These are phyloP conservation scores for Pseudomyrmex dendroicus DNA, from an alignment of 1,140 invertebrate genomes.

Conservation along the genomic window DNA sequence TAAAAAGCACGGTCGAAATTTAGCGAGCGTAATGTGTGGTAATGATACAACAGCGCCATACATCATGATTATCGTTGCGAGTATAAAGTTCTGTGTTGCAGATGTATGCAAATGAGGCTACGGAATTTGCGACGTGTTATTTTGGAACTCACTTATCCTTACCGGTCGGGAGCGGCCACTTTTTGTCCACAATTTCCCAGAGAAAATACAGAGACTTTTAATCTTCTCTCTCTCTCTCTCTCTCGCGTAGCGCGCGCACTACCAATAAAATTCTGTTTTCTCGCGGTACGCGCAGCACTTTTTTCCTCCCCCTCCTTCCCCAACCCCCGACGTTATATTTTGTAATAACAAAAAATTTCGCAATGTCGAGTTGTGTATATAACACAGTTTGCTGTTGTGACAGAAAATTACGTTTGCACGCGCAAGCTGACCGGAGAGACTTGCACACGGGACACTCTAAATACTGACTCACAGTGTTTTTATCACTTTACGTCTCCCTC, in stretches of 20 bases:
- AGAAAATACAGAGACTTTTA: constrained; percentile 62
- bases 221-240: constrained; percentile 12
- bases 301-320: background rate
- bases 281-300: constrained; percentile 35
- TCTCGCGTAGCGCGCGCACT: background rate
- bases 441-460: constrained; percentile 1
- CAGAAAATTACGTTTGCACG: constrained; percentile 50
- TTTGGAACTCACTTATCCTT: constrained; percentile 56
- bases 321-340: constrained; percentile 26
- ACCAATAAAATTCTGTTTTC: constrained; percentile 46
- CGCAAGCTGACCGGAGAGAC: constrained; percentile 24
- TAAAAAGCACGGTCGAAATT: constrained; percentile 57
- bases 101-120: constrained; percentile 48
- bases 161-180: background rate
- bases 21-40: constrained; percentile 46
- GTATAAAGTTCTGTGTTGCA: constrained; percentile 45
- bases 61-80: constrained; percentile 53
- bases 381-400: constrained; percentile 50
- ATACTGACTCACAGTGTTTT: constrained; percentile 44
- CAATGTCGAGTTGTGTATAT: constrained; percentile 33
- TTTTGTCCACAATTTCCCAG: constrained; percentile 30
- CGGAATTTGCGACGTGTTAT: constrained; percentile 51
- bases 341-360: constrained; percentile 59
- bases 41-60: constrained; percentile 53
- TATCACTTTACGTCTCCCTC: constrained; percentile 15